Evolutionary conservation across 2,113 vertebrate species (phyloP), one percentile per base, ranked within the genome.

Genomic region (Xenopus tropicalis): DNA sequence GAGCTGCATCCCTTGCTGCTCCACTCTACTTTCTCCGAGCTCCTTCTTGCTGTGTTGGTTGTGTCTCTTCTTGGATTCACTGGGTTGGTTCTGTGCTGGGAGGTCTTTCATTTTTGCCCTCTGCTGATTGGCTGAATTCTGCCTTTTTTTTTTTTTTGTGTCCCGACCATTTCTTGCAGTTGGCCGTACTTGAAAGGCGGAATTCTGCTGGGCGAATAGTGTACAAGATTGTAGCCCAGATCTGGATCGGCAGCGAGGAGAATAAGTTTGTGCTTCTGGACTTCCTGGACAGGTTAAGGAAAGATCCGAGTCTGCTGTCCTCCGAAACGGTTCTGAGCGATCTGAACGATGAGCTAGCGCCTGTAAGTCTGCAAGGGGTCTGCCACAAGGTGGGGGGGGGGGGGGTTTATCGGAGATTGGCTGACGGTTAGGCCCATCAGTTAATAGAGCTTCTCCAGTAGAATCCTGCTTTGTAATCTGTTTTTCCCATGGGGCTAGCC

Each of bases 341-440:
- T 76, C 83, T 99, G 79, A 95, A 91, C 0, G 96, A 98, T 0
- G 97, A 98, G 79, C 95, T 99, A 0, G 96, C 96, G 22, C 94
- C 96, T 0, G 96, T 99, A 80, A 84, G 95, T 82, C 0, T 54
- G 16, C 16, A 54, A 54, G 14, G 52, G 29, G 1, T 37, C 29
- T 8, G 6, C 6, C 25, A 3, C 25, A 29, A 29, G 25, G 25
- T 3, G 3, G 6, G 1, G 29, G 65, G 9, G 5, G 13, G 42
- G 20, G 17, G 14, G 46, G 73, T 51, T 24, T 17, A 73, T 52
- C 20, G 4, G 8, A 61, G n/a, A 46, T 11, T 25, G 66, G 0
- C 25, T n/a, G 3, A 0, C 0, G 0, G 29, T 21, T 22, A 19
- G 48, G 14, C n/a, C n/a, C n/a, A n/a, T n/a, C n/a, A n/a, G n/a